A percentile compares a stretch with the other conserved stretches of the same genome.
phyloP scores from a whole-genome alignment of 1,140 invertebrate genomes.

The Monochamus saltuarius region DNA sequence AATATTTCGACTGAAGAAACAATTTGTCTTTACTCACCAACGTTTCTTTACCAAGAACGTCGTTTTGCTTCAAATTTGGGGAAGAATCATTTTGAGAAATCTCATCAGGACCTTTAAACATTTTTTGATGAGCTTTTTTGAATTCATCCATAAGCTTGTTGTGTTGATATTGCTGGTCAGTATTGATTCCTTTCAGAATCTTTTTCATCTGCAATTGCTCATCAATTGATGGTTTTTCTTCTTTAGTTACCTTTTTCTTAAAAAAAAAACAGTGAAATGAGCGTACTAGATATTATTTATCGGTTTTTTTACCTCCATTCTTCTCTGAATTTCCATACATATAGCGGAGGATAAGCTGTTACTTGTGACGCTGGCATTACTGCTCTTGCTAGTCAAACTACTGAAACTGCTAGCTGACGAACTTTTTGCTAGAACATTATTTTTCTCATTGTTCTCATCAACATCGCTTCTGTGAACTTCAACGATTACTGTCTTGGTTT shows the following conservation, averaged over 20 bases:
- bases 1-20: too few relatives aligned
- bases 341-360: constrained; percentile 59
- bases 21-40: constrained; percentile 12
- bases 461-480: constrained; percentile 59
- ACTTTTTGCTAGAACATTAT: constrained; percentile 42
- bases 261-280: constrained; percentile 27
- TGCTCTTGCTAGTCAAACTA: constrained; percentile 41
- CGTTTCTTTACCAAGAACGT: constrained; percentile 18
- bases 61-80: background rate
- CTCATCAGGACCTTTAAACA: constrained; percentile 60
- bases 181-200: constrained; percentile 50
- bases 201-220: constrained; percentile 54
- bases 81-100: background rate
- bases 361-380: constrained; percentile 37
- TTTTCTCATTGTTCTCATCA: constrained; percentile 30
- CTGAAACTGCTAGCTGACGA: constrained; percentile 43
- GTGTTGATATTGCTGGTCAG: constrained; percentile 66
- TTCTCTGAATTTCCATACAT: constrained; percentile 63
- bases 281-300: background rate
- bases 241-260: constrained; percentile 48
- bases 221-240: constrained; percentile 45
- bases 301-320: constrained; percentile 59
- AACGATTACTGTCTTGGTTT: constrained; percentile 63
- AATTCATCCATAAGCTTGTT: constrained; percentile 84
- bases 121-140: constrained; percentile 78